Conservation (phyloP, 2,113 vertebrate genomes). For the Scytalopus superciliaris region DNA sequence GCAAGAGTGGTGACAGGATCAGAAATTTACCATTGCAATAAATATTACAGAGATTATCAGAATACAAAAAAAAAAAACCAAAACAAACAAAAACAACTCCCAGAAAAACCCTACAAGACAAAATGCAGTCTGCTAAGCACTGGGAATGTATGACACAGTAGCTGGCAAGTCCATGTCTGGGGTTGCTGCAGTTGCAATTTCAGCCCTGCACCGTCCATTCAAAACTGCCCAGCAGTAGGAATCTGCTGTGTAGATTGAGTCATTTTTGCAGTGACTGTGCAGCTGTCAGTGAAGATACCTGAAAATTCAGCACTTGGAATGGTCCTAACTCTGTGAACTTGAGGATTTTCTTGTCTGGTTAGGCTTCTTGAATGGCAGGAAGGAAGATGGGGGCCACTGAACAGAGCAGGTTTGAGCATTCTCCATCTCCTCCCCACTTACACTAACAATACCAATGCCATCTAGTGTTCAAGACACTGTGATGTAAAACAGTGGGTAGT, state of each 20-base stretch:
- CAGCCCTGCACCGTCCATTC: neutral
- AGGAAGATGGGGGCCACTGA: neutral
- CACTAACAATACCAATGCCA: constrained; percentile 15
- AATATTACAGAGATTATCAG: neutral
- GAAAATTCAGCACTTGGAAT: neutral
- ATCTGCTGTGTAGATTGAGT: neutral
- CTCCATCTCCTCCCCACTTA: neutral
- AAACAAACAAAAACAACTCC: neutral
- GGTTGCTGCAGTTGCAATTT: neutral
- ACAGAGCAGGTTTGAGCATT: neutral
- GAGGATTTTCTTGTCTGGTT: neutral
- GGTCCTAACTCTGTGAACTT: neutral
- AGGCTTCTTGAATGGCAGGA: neutral
- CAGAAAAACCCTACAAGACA: neutral
- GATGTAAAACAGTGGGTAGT: neutral
- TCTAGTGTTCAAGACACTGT: neutral
- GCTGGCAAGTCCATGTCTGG: neutral
- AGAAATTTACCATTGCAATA: neutral
- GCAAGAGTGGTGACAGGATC: neutral
- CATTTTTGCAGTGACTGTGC: neutral
- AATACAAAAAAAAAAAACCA: neutral
- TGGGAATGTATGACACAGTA: neutral
- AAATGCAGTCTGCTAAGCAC: neutral
- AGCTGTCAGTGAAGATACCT: neutral
- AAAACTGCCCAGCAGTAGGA: neutral